These are phyloP conservation scores for Thalassoma bifasciatum DNA, from an alignment of 2,113 vertebrate genomes.

Conservation along the genomic window DNA sequence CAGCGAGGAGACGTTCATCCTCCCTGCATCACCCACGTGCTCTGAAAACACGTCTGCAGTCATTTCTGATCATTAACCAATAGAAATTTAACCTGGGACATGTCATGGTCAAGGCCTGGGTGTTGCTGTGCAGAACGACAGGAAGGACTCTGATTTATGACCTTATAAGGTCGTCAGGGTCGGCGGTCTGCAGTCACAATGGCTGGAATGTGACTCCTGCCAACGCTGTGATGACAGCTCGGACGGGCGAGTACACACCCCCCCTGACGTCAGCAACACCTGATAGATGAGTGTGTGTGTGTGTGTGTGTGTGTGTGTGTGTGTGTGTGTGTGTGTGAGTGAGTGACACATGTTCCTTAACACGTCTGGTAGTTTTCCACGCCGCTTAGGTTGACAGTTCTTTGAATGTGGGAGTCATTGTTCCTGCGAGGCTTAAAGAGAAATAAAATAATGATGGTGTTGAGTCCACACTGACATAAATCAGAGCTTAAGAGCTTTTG, in stretches of 20 bases:
- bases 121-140: slow-evolving; percentile 24
- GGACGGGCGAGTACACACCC: neutral
- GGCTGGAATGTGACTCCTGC: slow-evolving; percentile 46
- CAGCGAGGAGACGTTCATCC: too few species aligned
- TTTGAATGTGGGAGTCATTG: neutral
- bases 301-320: neutral
- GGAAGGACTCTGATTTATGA: neutral
- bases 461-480: neutral
- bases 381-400: neutral
- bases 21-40: neutral
- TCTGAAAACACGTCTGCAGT: neutral
- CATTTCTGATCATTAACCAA: neutral
- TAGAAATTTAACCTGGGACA: neutral
- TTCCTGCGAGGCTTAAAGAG: neutral
- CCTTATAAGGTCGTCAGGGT: slow-evolving; percentile 32
- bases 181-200: slow-evolving; percentile 17
- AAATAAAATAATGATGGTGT: neutral
- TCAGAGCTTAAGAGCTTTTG: neutral
- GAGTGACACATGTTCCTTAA: neutral
- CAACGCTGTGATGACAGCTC: slow-evolving; percentile 20
- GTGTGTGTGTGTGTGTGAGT: neutral
- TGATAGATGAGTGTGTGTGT: too few species aligned
- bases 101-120: neutral
- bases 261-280: slow-evolving; percentile 36
- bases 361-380: slow-evolving; percentile 9